Evolutionary conservation across 2,113 vertebrate species (phyloP).

Genomic region (Eubucco bourcierii): DNA sequence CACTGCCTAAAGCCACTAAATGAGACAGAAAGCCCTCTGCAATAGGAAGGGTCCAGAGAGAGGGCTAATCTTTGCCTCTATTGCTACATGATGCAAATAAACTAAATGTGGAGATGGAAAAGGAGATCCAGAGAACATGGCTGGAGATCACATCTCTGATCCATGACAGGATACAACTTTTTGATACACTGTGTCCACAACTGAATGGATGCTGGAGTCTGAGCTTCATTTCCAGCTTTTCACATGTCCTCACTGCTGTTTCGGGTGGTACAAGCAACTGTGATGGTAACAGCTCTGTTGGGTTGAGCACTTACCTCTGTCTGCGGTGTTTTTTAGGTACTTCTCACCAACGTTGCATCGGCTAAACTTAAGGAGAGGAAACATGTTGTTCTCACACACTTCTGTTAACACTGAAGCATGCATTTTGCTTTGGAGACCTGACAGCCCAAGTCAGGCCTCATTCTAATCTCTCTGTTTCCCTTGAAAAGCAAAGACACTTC

Average conservation of each 20-base stretch:
- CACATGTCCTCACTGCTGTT: neutral
- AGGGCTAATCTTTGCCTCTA: neutral
- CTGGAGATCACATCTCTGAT: neutral
- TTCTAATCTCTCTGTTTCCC: neutral
- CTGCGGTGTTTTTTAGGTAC: neutral
- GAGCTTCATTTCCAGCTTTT: neutral
- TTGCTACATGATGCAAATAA: neutral
- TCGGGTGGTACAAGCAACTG: accelerated
- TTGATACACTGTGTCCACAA: neutral
- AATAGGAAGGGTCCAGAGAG: neutral
- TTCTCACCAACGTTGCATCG: neutral
- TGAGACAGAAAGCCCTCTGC: slow-evolving; percentile 8
- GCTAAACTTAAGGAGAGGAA: neutral
- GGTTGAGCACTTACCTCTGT: neutral
- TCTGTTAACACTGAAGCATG: neutral
- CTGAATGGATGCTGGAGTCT: neutral
- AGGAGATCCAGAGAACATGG: accelerated
- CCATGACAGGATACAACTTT: neutral
- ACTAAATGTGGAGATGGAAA: neutral
- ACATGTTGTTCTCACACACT: neutral
- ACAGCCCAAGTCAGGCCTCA: neutral
- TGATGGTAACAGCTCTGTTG: neutral
- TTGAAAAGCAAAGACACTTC: neutral
- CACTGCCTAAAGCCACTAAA: slow-evolving; percentile 32
- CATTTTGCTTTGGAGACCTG: neutral